Base-by-base conservation (phyloP, 2,113 vertebrate genomes). In the Oryzias melastigma region DNA sequence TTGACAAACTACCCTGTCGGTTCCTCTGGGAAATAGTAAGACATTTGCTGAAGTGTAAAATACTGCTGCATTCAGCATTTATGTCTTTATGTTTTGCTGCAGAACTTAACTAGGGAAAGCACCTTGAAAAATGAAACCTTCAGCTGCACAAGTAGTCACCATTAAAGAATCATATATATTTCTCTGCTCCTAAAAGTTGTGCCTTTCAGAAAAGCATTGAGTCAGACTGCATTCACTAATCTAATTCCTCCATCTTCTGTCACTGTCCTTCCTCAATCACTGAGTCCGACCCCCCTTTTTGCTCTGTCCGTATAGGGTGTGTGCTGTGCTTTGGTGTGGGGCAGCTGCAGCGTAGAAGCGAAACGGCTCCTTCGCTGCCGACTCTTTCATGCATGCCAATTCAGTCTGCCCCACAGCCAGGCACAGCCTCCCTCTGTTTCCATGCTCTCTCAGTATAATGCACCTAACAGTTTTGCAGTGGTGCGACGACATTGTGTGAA, bases 301-400 rank as follows among this genome's bases (percentile, higher is more conserved):
- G 7, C 12, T 20, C 58, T 53, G 25, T 43, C 35, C 72, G 76
- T 51, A 72, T 67, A 71, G 76, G 67, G 64, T 61, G 68, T 53
- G 48, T 72, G 62, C 77, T 85, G 62, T 73, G 62, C 77, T 86
- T 62, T 74, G 60, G 77, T 80, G 72, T 47, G 56, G 72, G 82
- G 82, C 88, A 91, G 86, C 89, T 92, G 91, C 73, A 73, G 78
- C 46, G 69, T 65, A 72, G 81, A 68, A 27, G 25, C 25, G 5
- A 35, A 35, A 35, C 35, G 58, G 43, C 42, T 52, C 85, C 87
- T 84, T 80, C 69, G 55, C 62, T 47, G 71, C 77, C 18, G 65
- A 64, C 72, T 76, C 85, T 87, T 76, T 86, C 61, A 40, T 89
- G 90, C 89, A 92, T 92, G 88, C 88, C 83, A 91, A 91, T 91